Percentiles rank a stretch among this genome's conserved stretches.
Conservation (phyloP, 92 coral and sea anemone genomes). For the Parazoanthus swiftii region DNA sequence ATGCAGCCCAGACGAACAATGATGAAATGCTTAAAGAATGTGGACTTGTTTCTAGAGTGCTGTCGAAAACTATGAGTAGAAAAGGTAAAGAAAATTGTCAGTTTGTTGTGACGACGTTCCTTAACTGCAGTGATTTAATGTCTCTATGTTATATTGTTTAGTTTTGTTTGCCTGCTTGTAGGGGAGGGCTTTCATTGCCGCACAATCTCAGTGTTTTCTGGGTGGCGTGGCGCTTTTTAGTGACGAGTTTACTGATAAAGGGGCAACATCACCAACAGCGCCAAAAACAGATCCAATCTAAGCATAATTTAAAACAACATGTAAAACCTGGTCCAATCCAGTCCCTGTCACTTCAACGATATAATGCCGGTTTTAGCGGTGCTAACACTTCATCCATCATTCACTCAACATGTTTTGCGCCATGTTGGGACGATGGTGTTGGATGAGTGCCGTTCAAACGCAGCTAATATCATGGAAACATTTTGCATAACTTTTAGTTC, state of each 20-base stretch:
- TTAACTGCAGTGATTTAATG: slow-evolving; percentile 9
- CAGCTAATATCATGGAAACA: background rate
- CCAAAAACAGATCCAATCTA: slow-evolving; percentile 12
- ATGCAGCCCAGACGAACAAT: slow-evolving; percentile 93
- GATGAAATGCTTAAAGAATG: slow-evolving; percentile 96
- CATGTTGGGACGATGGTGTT: slow-evolving; percentile 9
- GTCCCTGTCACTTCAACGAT: slow-evolving; percentile 4
- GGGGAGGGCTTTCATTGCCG: background rate
- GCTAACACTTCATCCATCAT: slow-evolving; percentile 4
- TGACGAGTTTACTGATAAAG: slow-evolving; percentile 6
- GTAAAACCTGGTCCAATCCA: slow-evolving; percentile 10
- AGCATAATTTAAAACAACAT: background rate
- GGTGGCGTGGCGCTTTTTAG: slow-evolving; percentile 4
- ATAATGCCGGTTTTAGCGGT: slow-evolving; percentile 3
- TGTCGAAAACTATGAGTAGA: slow-evolving; percentile 90
- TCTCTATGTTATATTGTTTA: slow-evolving; percentile 1
- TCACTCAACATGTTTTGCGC: slow-evolving; percentile 8
- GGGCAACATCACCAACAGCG: background rate
- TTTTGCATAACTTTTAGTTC: background rate
- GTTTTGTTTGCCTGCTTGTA: slow-evolving; percentile 5
- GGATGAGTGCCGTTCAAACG: slow-evolving; percentile 1
- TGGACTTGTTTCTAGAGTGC: slow-evolving; percentile 86
- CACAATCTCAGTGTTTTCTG: slow-evolving; percentile 7
- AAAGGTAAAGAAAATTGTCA: slow-evolving; percentile 54
- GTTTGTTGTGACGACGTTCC: slow-evolving; percentile 10